Conservation (phyloP, 2,113 vertebrate species). For the Edolisoma coerulescens region DNA sequence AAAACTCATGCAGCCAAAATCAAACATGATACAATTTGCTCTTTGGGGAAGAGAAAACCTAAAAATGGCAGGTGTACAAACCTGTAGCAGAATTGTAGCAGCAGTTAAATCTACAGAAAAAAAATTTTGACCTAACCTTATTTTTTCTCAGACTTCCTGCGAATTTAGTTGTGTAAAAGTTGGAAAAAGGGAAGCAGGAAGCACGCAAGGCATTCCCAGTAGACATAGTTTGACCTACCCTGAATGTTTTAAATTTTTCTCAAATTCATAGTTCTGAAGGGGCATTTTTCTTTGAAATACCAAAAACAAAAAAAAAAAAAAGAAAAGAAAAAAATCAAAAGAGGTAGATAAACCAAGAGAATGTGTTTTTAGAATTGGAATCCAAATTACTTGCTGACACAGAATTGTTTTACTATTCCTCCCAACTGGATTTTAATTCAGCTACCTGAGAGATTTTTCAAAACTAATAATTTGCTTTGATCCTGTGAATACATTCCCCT, state of each 20-base stretch:
- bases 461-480: constrained; percentile 6
- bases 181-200: background rate
- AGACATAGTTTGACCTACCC: background rate
- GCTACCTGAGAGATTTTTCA: background rate
- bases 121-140: background rate
- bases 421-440: background rate
- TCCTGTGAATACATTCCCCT: background rate
- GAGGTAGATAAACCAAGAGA: background rate
- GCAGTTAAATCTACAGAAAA: background rate
- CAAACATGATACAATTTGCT: background rate
- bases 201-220: background rate
- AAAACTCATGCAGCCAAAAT: background rate
- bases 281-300: background rate
- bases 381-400: background rate
- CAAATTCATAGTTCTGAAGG: background rate
- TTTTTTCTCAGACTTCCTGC: background rate
- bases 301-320: background rate
- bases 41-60: background rate
- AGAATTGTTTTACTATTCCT: background rate
- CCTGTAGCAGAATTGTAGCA: background rate
- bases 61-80: background rate
- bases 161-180: background rate
- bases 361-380: background rate
- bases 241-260: background rate
- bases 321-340: no score